phyloP scores from a whole-genome alignment of 2,797 vertebrate species.

The Calcarius lapponicus region DNA sequence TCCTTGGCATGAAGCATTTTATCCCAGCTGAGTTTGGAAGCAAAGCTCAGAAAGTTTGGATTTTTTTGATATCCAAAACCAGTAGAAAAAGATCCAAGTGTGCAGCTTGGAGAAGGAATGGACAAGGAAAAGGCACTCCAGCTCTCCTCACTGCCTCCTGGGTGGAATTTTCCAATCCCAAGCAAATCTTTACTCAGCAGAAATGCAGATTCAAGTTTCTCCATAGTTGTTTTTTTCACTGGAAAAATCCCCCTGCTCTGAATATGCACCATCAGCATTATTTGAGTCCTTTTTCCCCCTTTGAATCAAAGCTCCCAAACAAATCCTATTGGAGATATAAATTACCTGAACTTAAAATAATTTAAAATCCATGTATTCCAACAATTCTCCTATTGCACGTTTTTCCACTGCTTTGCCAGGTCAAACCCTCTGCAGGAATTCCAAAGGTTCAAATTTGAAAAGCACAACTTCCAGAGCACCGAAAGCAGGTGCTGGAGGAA shows the following conservation, averaged over 20 bases:
- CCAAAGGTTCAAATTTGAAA: conserved; percentile 5
- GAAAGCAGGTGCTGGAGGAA: not conserved
- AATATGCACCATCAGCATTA: conserved; percentile 30
- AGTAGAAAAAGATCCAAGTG: conserved; percentile 53
- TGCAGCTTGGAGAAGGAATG: conserved; percentile 51
- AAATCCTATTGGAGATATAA: not conserved
- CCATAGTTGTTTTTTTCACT: not conserved
- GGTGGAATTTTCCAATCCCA: not conserved
- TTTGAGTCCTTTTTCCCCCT: conserved; percentile 17
- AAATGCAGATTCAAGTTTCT: not conserved
- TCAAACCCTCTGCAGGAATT: conserved; percentile 36
- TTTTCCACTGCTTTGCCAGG: not conserved
- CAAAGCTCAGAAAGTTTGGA: conserved; percentile 63
- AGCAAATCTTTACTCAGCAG: not conserved
- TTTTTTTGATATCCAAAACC: conserved; percentile 42
- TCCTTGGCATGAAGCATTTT: conserved; percentile 46
- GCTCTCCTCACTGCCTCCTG: conserved; percentile 23
- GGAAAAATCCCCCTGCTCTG: not conserved
- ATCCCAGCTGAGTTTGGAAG: conserved; percentile 21
- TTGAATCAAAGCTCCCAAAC: conserved; percentile 24
- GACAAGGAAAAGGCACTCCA: conserved; percentile 75
- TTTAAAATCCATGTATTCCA: conserved; percentile 33
- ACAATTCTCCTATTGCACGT: conserved; percentile 37
- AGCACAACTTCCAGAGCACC: conserved; percentile 23
- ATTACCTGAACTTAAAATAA: conserved; percentile 54